A percentile compares a stretch with the other conserved stretches of the same genome.
These are phyloP conservation scores for Polydrusus tereticollis DNA, from an alignment of 2,888 invertebrate genomes.

Conservation along the genomic window DNA sequence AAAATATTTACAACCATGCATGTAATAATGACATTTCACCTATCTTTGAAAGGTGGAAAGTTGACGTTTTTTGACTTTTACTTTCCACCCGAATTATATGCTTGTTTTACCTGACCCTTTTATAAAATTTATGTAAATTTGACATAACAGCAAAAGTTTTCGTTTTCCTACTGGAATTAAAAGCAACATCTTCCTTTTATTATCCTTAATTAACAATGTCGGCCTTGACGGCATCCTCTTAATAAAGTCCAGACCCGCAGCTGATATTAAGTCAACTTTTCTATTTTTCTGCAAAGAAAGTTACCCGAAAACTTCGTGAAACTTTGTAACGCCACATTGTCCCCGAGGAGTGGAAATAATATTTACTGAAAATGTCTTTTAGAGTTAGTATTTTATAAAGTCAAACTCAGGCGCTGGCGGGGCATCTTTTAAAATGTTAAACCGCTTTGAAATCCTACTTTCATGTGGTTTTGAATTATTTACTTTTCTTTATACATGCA, in stretches of 20 bases:
- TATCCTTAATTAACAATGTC: neutral
- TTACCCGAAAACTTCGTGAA: conserved; percentile 20
- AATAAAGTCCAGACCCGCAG: conserved; percentile 21
- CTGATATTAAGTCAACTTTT: conserved; percentile 37
- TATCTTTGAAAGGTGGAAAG: too few relatives aligned
- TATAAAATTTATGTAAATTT: neutral
- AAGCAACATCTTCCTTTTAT: conserved; percentile 6
- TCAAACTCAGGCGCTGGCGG: conserved; percentile 1
- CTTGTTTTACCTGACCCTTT: neutral
- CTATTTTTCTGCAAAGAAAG: conserved; percentile 41
- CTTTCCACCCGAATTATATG: too few relatives aligned
- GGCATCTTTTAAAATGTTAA: conserved; percentile 9
- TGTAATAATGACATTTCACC: too few relatives aligned
- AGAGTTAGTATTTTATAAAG: conserved; percentile 16
- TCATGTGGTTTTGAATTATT: neutral
- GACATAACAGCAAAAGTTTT: neutral
- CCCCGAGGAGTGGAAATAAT: conserved; percentile 33
- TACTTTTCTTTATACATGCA: too few relatives aligned
- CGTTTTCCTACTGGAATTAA: neutral
- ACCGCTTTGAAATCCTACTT: neutral
- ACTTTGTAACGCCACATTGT: conserved; percentile 30
- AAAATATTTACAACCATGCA: too few relatives aligned
- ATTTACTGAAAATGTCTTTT: conserved; percentile 33
- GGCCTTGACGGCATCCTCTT: neutral
- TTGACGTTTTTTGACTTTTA: too few relatives aligned